Percentiles rank a stretch among this genome's conserved stretches.
Conservation (phyloP, 1,140 invertebrate species). For the Drosophila lowei region DNA sequence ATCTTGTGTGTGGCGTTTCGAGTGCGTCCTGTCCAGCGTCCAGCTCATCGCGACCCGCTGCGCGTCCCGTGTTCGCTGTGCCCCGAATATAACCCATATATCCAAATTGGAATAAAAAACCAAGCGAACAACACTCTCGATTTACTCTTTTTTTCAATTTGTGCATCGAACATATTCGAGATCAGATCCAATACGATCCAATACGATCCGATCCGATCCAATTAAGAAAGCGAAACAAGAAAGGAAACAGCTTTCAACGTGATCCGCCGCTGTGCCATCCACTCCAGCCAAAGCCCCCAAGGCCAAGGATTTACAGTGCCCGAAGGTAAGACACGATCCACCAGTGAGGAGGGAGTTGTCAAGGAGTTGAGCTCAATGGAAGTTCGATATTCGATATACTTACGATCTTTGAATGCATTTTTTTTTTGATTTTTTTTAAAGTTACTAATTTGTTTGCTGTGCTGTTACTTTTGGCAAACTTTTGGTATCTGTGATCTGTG, state of each 20-base stretch:
- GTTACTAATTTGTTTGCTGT: no score
- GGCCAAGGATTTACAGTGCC: conserved; percentile 54
- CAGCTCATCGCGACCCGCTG: conserved; percentile 30
- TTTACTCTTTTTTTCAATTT: conserved; percentile 54
- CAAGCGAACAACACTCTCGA: conserved; percentile 41
- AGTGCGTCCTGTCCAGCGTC: conserved; percentile 40
- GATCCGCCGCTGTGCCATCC: conserved; percentile 61
- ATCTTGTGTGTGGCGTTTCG: conserved; percentile 14
- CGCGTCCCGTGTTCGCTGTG: conserved; percentile 41
- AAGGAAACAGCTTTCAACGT: conserved; percentile 18
- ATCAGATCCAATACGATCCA: conserved; percentile 1
- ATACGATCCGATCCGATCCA: conserved; percentile 5
- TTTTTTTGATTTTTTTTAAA: no score
- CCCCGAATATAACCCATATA: neutral
- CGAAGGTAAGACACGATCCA: conserved; percentile 53
- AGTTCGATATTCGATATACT: no score
- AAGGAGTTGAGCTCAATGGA: no score
- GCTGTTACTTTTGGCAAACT: no score
- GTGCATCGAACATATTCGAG: conserved; percentile 44
- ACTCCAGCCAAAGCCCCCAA: conserved; percentile 36
- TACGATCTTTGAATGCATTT: no score
- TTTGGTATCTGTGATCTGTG: no score
- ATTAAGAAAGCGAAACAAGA: neutral
- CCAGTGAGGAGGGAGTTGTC: no score
- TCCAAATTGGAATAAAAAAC: conserved; percentile 22